These are phyloP conservation scores for Zosterops borbonicus DNA, from an alignment of 2,113 vertebrate species.

Conservation along the genomic window DNA sequence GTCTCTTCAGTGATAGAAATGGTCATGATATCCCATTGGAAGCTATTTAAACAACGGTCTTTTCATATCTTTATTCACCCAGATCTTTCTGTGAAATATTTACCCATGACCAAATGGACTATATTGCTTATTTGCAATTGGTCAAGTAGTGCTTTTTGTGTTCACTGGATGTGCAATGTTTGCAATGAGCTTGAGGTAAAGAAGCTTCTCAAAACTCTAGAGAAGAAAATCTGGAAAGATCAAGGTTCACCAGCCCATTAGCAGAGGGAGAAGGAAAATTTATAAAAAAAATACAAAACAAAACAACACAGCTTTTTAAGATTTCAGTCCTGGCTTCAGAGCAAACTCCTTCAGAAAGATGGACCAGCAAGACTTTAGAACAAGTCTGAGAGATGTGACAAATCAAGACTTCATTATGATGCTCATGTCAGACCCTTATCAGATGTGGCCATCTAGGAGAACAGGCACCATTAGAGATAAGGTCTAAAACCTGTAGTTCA, in stretches of 20 bases:
- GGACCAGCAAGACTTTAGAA: not conserved
- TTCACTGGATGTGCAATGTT: not conserved
- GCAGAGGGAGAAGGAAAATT: not conserved
- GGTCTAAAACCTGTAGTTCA: not conserved
- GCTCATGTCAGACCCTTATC: not conserved
- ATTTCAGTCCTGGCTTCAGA: not conserved
- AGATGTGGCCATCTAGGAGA: not conserved
- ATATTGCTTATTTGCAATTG: not conserved
- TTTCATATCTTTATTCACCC: not conserved
- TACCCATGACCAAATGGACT: not conserved
- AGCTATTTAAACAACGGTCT: not conserved
- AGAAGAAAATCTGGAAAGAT: not conserved
- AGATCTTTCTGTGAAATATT: not conserved
- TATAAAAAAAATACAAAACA: not conserved
- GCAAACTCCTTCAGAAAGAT: not conserved
- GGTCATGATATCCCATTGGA: not conserved
- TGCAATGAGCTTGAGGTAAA: not conserved
- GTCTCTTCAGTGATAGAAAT: not conserved
- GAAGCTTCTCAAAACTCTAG: not conserved
- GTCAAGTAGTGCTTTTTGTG: not conserved
- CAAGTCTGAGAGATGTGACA: not conserved
- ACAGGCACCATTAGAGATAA: not conserved
- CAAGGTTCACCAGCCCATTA: not conserved
- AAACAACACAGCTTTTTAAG: not conserved
- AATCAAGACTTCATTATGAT: not conserved